These are phyloP conservation scores for Peromyscus attwateri DNA, from an alignment of 2,797 vertebrate genomes.

Conservation along the genomic window DNA sequence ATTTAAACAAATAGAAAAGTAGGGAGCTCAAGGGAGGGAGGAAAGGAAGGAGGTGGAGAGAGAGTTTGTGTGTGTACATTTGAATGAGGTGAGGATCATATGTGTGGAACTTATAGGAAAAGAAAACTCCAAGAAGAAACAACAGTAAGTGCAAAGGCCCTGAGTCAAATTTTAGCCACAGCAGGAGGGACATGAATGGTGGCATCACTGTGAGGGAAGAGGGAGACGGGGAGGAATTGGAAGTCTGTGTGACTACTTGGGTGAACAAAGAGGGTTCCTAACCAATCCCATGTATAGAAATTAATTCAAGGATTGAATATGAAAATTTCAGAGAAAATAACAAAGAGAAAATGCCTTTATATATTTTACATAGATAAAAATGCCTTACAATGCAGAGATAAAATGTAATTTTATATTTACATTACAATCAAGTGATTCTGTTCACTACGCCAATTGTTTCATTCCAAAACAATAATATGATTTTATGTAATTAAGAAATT, in stretches of 20 bases:
- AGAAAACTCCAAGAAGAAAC: not conserved
- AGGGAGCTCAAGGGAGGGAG: not conserved
- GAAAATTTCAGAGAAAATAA: not conserved
- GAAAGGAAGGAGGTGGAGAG: accelerated
- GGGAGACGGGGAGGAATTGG: not conserved
- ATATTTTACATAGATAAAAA: not conserved
- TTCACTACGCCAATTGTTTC: not conserved
- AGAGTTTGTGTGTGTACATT: not conserved
- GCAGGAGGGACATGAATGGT: too few relatives aligned
- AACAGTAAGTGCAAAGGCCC: not conserved
- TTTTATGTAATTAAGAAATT: not conserved
- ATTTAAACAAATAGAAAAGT: not conserved
- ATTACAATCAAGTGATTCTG: slow-evolving; percentile 12
- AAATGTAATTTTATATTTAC: not conserved
- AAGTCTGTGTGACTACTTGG: not conserved
- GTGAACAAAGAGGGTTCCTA: not conserved
- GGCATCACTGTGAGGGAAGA: not conserved
- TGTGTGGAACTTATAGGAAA: not conserved
- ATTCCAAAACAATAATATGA: not conserved
- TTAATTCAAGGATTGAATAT: not conserved
- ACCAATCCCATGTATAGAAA: not conserved
- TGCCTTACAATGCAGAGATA: not conserved
- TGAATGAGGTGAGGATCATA: not conserved
- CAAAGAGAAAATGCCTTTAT: not conserved
- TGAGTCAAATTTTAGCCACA: not conserved